Conservation (phyloP, 2,888 invertebrate species). For the Xylophagus ater region DNA sequence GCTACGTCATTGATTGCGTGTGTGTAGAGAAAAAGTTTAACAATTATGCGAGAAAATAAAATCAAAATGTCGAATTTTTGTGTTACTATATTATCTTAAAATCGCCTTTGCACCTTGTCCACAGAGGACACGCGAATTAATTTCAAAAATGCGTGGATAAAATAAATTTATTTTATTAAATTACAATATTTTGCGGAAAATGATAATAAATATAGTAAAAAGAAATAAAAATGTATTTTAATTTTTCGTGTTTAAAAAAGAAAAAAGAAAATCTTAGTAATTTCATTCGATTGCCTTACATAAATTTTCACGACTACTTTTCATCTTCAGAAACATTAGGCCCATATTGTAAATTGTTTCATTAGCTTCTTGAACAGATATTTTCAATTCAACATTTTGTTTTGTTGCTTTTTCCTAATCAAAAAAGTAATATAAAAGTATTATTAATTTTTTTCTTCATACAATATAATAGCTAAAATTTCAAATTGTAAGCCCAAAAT, state of each 20-base stretch:
- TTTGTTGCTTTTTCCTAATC: conserved; percentile 7
- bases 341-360: conserved; percentile 12
- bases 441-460: too few species aligned
- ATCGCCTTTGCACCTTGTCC: too few species aligned
- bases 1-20: conserved; percentile 8
- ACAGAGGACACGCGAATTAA: background rate
- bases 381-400: conserved; percentile 9
- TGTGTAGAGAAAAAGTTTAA: too few species aligned
- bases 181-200: conserved; percentile 5
- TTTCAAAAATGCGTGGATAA: conserved; percentile 2
- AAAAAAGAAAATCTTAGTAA: too few species aligned
- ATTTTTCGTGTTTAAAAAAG: too few species aligned
- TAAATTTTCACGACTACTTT: background rate
- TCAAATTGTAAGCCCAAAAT: too few species aligned
- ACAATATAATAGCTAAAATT: too few species aligned
- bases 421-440: background rate
- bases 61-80: too few species aligned
- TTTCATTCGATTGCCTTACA: too few species aligned
- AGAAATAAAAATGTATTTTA: too few species aligned
- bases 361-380: background rate
- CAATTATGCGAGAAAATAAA: too few species aligned
- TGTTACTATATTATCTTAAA: too few species aligned
- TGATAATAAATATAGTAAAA: conserved; percentile 7
- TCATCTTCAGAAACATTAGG: conserved; percentile 8
- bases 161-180: conserved; percentile 8